These are phyloP conservation scores for Drosophila neonasuta DNA, from an alignment of 2,888 invertebrate genomes.

Conservation along the genomic window DNA sequence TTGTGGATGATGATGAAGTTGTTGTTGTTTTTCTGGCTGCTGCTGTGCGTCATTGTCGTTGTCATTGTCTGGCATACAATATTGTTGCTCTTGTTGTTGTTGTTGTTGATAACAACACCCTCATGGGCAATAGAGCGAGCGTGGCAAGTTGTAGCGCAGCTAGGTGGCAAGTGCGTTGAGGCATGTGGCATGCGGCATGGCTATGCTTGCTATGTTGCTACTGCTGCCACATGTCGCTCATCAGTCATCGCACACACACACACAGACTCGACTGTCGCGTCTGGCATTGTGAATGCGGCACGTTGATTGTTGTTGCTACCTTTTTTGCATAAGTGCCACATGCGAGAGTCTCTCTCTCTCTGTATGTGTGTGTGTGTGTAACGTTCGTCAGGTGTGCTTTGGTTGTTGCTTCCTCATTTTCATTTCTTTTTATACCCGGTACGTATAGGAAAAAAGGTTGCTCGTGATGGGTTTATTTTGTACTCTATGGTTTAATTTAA, in stretches of 20 bases:
- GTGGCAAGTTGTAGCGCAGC: slow-evolving; percentile 22
- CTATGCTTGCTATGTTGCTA: slow-evolving; percentile 20
- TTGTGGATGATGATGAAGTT: neutral
- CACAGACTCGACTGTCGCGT: slow-evolving; percentile 48
- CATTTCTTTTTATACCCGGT: slow-evolving; percentile 1
- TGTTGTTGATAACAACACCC: slow-evolving; percentile 73
- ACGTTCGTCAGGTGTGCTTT: slow-evolving; percentile 54
- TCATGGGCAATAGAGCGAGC: slow-evolving; percentile 69
- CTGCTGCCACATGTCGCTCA: slow-evolving; percentile 68
- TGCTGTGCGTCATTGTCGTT: slow-evolving; percentile 34
- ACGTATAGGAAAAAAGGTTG: too few species aligned
- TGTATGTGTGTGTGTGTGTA: slow-evolving; percentile 22
- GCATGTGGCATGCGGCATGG: slow-evolving; percentile 38
- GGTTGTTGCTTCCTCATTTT: slow-evolving; percentile 12
- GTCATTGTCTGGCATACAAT: slow-evolving; percentile 40
- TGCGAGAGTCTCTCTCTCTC: slow-evolving; percentile 19
- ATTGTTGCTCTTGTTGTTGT: slow-evolving; percentile 25
- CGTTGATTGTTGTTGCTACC: slow-evolving; percentile 75
- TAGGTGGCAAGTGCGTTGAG: slow-evolving; percentile 44
- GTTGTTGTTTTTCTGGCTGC: slow-evolving; percentile 7
- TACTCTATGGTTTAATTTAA: too few species aligned
- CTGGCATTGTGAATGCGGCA: slow-evolving; percentile 75
- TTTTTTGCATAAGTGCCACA: slow-evolving; percentile 75
- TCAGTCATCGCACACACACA: slow-evolving; percentile 59
- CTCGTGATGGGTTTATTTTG: too few species aligned